phyloP scores from a whole-genome alignment of 2,888 invertebrate species.

The Carabus problematicus region DNA sequence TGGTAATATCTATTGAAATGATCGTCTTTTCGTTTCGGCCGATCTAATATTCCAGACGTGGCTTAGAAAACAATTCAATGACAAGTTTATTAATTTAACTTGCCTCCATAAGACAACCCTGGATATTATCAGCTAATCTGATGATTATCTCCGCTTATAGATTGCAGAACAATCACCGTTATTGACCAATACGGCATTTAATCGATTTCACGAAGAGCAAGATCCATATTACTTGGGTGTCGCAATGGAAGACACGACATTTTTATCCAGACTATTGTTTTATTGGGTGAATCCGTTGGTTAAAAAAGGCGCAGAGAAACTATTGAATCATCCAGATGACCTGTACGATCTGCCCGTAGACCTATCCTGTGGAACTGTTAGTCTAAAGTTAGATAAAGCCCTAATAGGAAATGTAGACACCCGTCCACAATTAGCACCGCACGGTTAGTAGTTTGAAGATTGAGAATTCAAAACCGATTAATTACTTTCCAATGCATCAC shows the following conservation, averaged over 20 bases:
- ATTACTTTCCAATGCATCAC: neutral
- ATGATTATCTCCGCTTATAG: conserved; percentile 60
- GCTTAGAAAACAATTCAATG: too few species aligned
- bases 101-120: too few species aligned
- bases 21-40: too few species aligned
- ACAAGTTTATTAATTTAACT: too few species aligned
- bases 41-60: too few species aligned
- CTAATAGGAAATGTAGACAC: conserved; percentile 64
- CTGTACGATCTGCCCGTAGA: conserved; percentile 80
- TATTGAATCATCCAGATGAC: conserved; percentile 78
- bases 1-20: too few species aligned
- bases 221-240: conserved; percentile 78
- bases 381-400: conserved; percentile 66
- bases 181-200: conserved; percentile 63
- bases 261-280: conserved; percentile 79
- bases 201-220: conserved; percentile 70
- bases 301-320: conserved; percentile 77
- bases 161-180: conserved; percentile 68
- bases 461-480: neutral
- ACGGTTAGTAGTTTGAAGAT: conserved; percentile 16
- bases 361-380: conserved; percentile 68
- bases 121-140: too few species aligned
- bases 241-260: conserved; percentile 79
- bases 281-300: conserved; percentile 89
- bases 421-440: conserved; percentile 49